Percentiles rank a stretch among this genome's conserved stretches.
These are phyloP conservation scores for Pangasius krempfi DNA, from an alignment of 2,797 vertebrate species.

Conservation along the genomic window DNA sequence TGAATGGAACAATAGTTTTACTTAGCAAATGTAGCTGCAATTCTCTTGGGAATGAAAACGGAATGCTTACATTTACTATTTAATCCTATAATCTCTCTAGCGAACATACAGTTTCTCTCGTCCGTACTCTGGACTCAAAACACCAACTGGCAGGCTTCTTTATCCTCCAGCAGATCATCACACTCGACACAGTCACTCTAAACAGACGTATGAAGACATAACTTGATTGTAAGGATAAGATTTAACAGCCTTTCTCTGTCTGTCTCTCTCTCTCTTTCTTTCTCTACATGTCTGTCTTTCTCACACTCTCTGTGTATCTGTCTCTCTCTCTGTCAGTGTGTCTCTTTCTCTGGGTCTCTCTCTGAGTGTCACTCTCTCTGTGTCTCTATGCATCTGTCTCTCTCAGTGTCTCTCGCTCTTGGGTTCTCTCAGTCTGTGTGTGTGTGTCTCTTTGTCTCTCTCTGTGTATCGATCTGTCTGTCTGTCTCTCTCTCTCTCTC, in stretches of 20 bases:
- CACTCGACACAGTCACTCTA: neutral
- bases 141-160: neutral
- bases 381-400: neutral
- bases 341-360: neutral
- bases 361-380: neutral
- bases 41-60: conserved; percentile 25
- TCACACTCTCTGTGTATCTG: neutral
- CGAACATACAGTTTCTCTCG: neutral
- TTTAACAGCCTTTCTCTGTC: neutral
- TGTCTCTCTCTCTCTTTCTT: neutral
- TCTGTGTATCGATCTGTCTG: neutral
- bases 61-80: conserved; percentile 2
- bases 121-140: neutral
- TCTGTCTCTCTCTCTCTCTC: neutral
- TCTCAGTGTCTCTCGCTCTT: neutral
- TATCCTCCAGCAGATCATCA: neutral
- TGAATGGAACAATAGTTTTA: neutral
- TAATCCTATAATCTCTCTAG: conserved; percentile 21
- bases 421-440: conserved; percentile 14
- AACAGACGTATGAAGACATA: neutral
- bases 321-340: neutral
- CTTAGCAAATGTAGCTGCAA: neutral
- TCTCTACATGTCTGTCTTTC: neutral
- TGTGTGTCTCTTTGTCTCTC: neutral
- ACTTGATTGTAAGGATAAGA: neutral